Evolutionary conservation across 2,797 vertebrate genomes (phyloP), one percentile per base, ranked within the genome.

Genomic region (Acipenser oxyrinchus): DNA sequence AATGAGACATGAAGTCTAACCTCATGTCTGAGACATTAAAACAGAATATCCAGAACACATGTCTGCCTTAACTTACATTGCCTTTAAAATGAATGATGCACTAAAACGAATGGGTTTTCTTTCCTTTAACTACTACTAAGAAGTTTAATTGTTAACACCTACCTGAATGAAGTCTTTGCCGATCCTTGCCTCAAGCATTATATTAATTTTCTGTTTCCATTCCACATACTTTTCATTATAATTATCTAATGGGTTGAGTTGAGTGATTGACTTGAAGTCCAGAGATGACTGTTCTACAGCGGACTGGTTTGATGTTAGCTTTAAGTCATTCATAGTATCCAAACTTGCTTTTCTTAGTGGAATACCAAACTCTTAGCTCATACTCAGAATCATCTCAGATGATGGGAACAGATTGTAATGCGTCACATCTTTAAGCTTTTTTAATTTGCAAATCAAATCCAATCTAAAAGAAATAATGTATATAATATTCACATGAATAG

Each of bases 391-490:
- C 93, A 93, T 92, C 73, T 87, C 77, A 0, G 85, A 82, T 8
- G 93, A 83, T 1, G 93, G 94, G 75, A 96, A 85, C 75, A 95
- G 79, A 76, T 82, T 74, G 15, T 73, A 69, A 0, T 71, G 74
- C 53, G 91, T 60, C 6, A 79, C 85, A 1, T 92, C 84, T 70
- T 72, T 79, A 70, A 94, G 71, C 49, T 64, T 84, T n/a, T 68
- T 82, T 48, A 74, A 77, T 18, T 72, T 70, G 71, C 87, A 81
- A 58, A 95, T 78, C 66, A 72, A 80, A 55, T 76, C 79, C 66
- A 95, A 75, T 76, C 94, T 95, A 64, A 48, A 73, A 49, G 10
- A 63, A 66, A 57, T 62, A 51, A 68, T 10, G 66, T 61, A 50
- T 8, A 37, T 37, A 37, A 37, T 37, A 37, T 37, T 37, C 23